Conservation (phyloP, 1,140 invertebrate genomes). For the Conopomorpha cramerella region DNA sequence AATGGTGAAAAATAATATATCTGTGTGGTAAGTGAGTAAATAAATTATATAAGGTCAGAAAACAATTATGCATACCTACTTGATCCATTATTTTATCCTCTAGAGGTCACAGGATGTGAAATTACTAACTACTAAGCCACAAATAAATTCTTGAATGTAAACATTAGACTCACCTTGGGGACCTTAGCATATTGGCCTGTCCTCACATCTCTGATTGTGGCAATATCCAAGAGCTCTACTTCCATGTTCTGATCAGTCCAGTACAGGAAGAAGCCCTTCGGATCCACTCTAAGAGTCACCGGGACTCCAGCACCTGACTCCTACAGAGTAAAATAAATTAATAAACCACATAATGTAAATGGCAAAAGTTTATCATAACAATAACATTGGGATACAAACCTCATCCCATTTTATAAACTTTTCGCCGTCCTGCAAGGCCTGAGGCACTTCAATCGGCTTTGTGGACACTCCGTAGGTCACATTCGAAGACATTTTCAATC, state of each 20-base stretch:
- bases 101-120: too few relatives aligned
- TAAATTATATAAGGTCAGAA: too few relatives aligned
- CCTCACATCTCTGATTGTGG: slow-evolving; percentile 86
- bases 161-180: slow-evolving; percentile 85
- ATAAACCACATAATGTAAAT: neutral
- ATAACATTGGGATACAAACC: slow-evolving; percentile 62
- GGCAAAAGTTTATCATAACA: neutral
- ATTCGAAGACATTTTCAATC: too few relatives aligned
- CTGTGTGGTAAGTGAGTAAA: neutral
- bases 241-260: slow-evolving; percentile 96
- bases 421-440: slow-evolving; percentile 84
- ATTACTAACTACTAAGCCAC: too few relatives aligned
- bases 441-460: slow-evolving; percentile 82
- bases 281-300: slow-evolving; percentile 88
- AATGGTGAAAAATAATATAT: neutral
- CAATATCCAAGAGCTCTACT: slow-evolving; percentile 90
- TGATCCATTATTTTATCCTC: too few relatives aligned
- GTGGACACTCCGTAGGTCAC: slow-evolving; percentile 63
- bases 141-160: too few relatives aligned
- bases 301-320: slow-evolving; percentile 86
- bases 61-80: too few relatives aligned
- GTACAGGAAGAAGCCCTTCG: slow-evolving; percentile 88
- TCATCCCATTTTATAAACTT: slow-evolving; percentile 98
- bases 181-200: slow-evolving; percentile 89
- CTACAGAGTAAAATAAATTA: slow-evolving; percentile 46